Base-by-base conservation (phyloP, 1,140 invertebrate species). In the Arctopsyche grandis region DNA sequence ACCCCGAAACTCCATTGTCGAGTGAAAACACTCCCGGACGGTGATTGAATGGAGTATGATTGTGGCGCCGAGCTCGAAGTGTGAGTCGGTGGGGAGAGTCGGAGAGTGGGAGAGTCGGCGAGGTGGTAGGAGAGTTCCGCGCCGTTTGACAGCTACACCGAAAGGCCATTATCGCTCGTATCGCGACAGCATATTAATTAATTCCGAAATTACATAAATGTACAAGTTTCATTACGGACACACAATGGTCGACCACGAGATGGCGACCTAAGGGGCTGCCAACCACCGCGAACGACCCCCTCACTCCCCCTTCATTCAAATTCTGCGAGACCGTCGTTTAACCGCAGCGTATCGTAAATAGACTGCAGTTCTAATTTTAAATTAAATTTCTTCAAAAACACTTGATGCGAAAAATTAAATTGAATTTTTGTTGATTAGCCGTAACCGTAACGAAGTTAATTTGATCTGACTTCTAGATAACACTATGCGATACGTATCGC, bases 131-230 rank as follows among this genome's bases (percentile, higher is more conserved):
- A 14, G 38, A 74, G 77, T 56, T 78, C 73, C 60, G 74, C 66
- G 66, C 63, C 74, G 60, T 48, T 79, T 82, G 81, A 82, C 81
- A 82, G 81, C 75, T 80, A 82, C 81, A 82, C 69, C 79, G 81
- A 82, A 82, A 79, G 74, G 74, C 81, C 81, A 82, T 82, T 82
- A 82, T 82, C 81, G 79, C 74, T 69, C 79, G 79, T 79, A 82
- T 80, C 79, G 78, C 79, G 81, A 80, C 81, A 77, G 81, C 81
- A 82, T 82, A 82, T 82, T 82, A 82, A 82, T 82, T 82, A 82
- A 82, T 80, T 80, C 81, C 69, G 77, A 82, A 82, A 82, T 82
- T 80, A 82, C 79, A 80, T 82, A 82, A 82, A 82, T 82, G 81
- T 82, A 82, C 75, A 77, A 82, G 81, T 82, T 82, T 82, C 81